Percentiles rank a stretch among this genome's conserved stretches.
phyloP scores from a whole-genome alignment of 2,113 vertebrate genomes.

The Vidua macroura region DNA sequence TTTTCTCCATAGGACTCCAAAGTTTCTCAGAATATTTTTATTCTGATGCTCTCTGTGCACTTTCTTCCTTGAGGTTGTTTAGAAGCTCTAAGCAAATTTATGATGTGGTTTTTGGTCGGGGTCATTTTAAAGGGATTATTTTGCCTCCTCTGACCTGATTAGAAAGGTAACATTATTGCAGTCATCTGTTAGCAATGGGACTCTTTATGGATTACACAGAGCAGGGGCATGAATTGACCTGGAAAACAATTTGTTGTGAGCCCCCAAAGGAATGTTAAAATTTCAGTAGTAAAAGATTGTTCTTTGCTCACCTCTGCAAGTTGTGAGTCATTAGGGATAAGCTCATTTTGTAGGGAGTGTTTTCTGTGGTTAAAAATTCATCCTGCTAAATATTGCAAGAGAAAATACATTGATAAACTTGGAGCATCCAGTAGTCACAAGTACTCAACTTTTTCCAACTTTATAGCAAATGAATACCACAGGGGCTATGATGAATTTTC shows the following conservation, averaged over 20 bases:
- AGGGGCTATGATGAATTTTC: neutral
- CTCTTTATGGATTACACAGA: neutral
- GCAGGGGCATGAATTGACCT: neutral
- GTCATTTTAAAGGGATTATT: neutral
- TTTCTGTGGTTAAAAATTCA: constrained; percentile 25
- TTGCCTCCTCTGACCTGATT: neutral
- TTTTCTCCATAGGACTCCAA: neutral
- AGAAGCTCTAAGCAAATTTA: neutral
- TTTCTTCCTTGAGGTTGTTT: neutral
- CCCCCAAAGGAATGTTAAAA: neutral
- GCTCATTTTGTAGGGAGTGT: neutral
- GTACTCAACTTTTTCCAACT: neutral
- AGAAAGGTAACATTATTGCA: neutral
- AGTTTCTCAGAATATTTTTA: neutral
- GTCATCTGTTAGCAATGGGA: neutral
- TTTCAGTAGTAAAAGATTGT: constrained; percentile 6
- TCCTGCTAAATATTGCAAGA: constrained; percentile 35
- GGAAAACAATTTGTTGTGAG: constrained; percentile 19
- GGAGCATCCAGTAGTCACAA: neutral
- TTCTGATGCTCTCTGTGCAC: neutral
- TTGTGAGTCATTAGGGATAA: neutral
- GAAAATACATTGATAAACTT: neutral
- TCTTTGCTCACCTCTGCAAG: constrained; percentile 31
- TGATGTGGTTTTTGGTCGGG: neutral
- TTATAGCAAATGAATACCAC: neutral